Percentiles rank a stretch among this genome's conserved stretches.
Evolutionary conservation across 1,140 invertebrate genomes (phyloP).

Genomic region (Aphelenchoides avenae): DNA sequence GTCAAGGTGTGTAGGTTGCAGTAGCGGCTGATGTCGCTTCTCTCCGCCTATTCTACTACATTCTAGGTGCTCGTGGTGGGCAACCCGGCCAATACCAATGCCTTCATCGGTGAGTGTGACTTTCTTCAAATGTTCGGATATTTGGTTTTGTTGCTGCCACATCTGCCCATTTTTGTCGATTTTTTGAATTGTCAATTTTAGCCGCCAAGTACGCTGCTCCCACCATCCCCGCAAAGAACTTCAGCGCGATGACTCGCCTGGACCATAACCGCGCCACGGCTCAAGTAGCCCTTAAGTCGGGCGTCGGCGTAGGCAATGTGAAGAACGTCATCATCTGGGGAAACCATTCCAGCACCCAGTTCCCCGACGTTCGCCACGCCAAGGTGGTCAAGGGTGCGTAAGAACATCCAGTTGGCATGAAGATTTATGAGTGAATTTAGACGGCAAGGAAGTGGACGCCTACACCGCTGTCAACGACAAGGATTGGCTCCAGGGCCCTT

Average conservation of each 20-base stretch:
- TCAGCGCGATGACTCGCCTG: slow-evolving; percentile 90
- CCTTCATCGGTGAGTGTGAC: slow-evolving; percentile 78
- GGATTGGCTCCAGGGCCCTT: slow-evolving; percentile 74
- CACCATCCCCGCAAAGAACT: slow-evolving; percentile 91
- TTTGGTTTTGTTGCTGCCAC: too few relatives aligned
- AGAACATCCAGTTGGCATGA: slow-evolving; percentile 6
- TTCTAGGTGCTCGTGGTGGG: slow-evolving; percentile 80
- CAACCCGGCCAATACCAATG: slow-evolving; percentile 99
- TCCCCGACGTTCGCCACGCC: slow-evolving; percentile 87
- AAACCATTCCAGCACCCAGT: slow-evolving; percentile 97
- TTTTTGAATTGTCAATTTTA: too few relatives aligned
- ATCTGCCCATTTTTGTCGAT: too few relatives aligned
- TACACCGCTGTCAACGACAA: slow-evolving; percentile 76
- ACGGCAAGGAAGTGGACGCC: slow-evolving; percentile 61
- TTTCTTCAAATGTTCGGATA: too few relatives aligned
- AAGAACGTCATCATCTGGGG: slow-evolving; percentile 97
- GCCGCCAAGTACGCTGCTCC: slow-evolving; percentile 93
- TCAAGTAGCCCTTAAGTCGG: slow-evolving; percentile 66
- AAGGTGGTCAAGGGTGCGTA: slow-evolving; percentile 52
- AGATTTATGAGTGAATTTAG: slow-evolving; percentile 11
- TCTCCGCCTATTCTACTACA: slow-evolving; percentile 2
- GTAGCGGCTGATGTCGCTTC: neutral
- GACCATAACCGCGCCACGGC: slow-evolving; percentile 93
- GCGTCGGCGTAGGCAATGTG: slow-evolving; percentile 70
- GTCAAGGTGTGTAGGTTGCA: slow-evolving; percentile 73